Base-by-base conservation (phyloP, 1,140 invertebrate genomes). In the Acromyrmex charruanus region DNA sequence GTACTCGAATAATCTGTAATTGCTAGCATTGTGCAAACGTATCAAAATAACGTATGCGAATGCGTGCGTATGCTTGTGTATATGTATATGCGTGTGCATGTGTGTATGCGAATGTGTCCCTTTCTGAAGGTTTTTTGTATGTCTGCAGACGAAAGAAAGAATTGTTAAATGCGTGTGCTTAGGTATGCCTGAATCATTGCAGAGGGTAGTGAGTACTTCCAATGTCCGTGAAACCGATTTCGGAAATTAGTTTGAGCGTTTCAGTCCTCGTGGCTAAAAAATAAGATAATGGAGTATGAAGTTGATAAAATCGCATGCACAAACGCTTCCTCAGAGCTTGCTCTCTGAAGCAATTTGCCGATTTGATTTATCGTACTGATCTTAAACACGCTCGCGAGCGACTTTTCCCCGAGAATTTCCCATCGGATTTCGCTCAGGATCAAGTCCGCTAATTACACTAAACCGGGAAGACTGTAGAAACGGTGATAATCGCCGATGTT, bases 1-100 rank as follows among this genome's bases (percentile, higher is more conserved):
- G 35, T 88, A 87, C 59, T 85, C 75, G 66, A 85, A 65, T 89
- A 69, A 86, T 65, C 71, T 85, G 58, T 80, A 86, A 88, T 63
- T 55, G 87, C 51, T 72, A 81, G 74, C 39, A 58, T 72, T 79
- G 51, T 53, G 74, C 81, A 44, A 49, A 63, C 55, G 82, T 80
- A 86, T 84, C 55, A 84, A 84, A 82, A 58, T 21, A 25, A 25
- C 25, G 25, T 44, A 65, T 55, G 63, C 25, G 51, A 61, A 51
- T 35, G 53, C 69, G 51, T 75, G 49, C 31, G 59, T 72, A 12
- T 16, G 16, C 74, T 49, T 53, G 51, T 71, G n/a, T 28, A 16
- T 28, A 28, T 69, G 55, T 69, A 53, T 31, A 6, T 72, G 39
- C 31, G 49, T 75, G 72, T 28, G 9, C 35, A 39, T 39, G 31